Evolutionary conservation across 2,888 invertebrate genomes (phyloP).

Genomic region (Aphrophora alni): DNA sequence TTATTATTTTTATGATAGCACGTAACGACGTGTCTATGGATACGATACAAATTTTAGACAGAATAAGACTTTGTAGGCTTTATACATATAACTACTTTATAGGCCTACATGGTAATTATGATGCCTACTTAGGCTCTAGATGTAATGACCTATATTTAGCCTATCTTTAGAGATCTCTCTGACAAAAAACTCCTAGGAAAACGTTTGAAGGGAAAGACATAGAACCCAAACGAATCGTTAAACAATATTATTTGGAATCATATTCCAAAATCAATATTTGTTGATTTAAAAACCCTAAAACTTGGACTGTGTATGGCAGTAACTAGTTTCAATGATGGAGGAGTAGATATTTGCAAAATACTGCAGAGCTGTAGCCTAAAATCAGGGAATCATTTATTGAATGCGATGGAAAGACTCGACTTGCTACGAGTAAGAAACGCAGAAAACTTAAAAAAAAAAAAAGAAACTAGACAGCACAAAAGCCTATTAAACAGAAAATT

Average conservation of each 20-base stretch:
- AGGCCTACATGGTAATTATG: too few species aligned
- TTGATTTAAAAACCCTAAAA: slow-evolving; percentile 24
- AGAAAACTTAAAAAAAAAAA: slow-evolving; percentile 6
- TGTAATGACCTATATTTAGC: too few species aligned
- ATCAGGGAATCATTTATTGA: slow-evolving; percentile 10
- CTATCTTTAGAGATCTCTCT: too few species aligned
- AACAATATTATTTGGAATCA: slow-evolving; percentile 30
- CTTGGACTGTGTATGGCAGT: slow-evolving; percentile 38
- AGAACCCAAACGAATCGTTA: too few species aligned
- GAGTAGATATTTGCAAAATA: slow-evolving; percentile 20
- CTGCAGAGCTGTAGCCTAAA: slow-evolving; percentile 19
- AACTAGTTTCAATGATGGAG: slow-evolving; percentile 36
- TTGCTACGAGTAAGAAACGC: slow-evolving; percentile 6
- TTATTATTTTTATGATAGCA: too few species aligned
- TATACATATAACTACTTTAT: too few species aligned
- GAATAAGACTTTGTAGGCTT: too few species aligned
- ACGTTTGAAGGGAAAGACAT: too few species aligned
- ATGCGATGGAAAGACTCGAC: slow-evolving; percentile 21
- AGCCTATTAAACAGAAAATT: slow-evolving; percentile 26
- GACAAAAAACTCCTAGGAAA: too few species aligned
- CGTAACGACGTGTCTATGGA: too few species aligned
- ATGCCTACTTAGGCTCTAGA: too few species aligned
- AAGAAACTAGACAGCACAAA: background rate
- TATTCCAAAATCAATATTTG: slow-evolving; percentile 39
- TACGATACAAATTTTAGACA: too few species aligned